These are phyloP conservation scores for Adelognathus sp. DNA, from an alignment of 2,888 invertebrate species.

Conservation along the genomic window DNA sequence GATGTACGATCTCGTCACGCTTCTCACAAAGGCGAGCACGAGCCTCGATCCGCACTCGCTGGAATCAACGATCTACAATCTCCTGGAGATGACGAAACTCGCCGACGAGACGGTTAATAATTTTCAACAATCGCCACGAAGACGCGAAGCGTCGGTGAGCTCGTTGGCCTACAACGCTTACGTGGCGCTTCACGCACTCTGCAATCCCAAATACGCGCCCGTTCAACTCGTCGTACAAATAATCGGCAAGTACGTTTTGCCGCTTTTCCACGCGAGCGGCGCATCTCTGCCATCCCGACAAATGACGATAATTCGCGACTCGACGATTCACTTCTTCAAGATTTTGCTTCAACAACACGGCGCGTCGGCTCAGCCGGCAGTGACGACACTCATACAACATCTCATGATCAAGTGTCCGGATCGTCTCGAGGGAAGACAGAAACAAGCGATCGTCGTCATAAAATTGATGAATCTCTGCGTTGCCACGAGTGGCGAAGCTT, in stretches of 20 bases:
- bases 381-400: slow-evolving; percentile 73
- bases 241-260: slow-evolving; percentile 80
- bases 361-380: slow-evolving; percentile 64
- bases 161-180: slow-evolving; percentile 78
- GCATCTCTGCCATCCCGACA: slow-evolving; percentile 66
- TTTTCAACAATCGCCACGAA: slow-evolving; percentile 33
- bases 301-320: slow-evolving; percentile 67
- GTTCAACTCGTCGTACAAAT: slow-evolving; percentile 74
- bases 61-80: slow-evolving; percentile 77
- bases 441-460: slow-evolving; percentile 72
- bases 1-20: slow-evolving; percentile 78
- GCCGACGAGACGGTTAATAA: slow-evolving; percentile 66
- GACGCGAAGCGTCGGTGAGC: slow-evolving; percentile 60
- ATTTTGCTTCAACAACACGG: slow-evolving; percentile 66
- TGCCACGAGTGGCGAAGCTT: slow-evolving; percentile 54
- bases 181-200: slow-evolving; percentile 76
- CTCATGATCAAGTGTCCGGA: slow-evolving; percentile 76
- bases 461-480: slow-evolving; percentile 72
- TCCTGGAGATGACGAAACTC: slow-evolving; percentile 75
- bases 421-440: slow-evolving; percentile 73
- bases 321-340: slow-evolving; percentile 70
- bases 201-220: slow-evolving; percentile 80
- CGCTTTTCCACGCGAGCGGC: slow-evolving; percentile 70
- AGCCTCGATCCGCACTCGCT: slow-evolving; percentile 80
- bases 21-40: slow-evolving; percentile 79